Base-by-base conservation (phyloP, 2,113 vertebrate genomes). In the Myanophis thanlyinensis region DNA sequence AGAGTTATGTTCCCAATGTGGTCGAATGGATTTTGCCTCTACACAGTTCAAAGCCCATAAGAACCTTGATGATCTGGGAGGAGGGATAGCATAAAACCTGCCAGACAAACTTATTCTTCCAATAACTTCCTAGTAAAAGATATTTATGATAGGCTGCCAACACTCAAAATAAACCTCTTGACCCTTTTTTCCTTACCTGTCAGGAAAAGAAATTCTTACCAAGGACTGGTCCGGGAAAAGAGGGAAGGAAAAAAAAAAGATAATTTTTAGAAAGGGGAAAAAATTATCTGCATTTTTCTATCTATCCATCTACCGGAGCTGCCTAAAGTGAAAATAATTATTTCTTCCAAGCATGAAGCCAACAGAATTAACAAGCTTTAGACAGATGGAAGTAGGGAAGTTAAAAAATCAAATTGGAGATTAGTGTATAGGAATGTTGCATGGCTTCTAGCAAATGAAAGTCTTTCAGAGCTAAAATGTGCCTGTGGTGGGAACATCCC, bases 181-280 rank as follows among this genome's bases (percentile, higher is more conserved):
- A 44, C 35, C 73, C 1, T 40, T 0, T 40, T 2, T 80, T 40
- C 67, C 15, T 80, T 80, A 44, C 35, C 73, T 80, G 35, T 22
- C 35, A 1, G 9, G 20, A 18, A 80, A 7, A 80, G 73, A 1
- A 80, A 44, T 80, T 23, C 2, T 44, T 80, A 40, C 67, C 67
- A 80, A 40, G 18, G 35, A 80, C 15, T 0, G 1, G 67, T 20
- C 73, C 15, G 44, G 7, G 6, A 80, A 80, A 80, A 20, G 20
- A 7, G 0, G 73, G 35, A 4, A 2, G 30, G 2, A 12, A 3
- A 22, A 1, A 2, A 2, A 0, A 11, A 30, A 67, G 62, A 67
- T 4, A 67, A 67, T 35, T 67, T 67, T 67, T 35, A 35, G 30
- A 67, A 13, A 35, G n/a, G 1, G 12, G 2, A n/a, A 5, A 18